Evolutionary conservation across 2,113 vertebrate species (phyloP), one percentile per base, ranked within the genome.

Genomic region (Ptilorrhoa leucosticta): DNA sequence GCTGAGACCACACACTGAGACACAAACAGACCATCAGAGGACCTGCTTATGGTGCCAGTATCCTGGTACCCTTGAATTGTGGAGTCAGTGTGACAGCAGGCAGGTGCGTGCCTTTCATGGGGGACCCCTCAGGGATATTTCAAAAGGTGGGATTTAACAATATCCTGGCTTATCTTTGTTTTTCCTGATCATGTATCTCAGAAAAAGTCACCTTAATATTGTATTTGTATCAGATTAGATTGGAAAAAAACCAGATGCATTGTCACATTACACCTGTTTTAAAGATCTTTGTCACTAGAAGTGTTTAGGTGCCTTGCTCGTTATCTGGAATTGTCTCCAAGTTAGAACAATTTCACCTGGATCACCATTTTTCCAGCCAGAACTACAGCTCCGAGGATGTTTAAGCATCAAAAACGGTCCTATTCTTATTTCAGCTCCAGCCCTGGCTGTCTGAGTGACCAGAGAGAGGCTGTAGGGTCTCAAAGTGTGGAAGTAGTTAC

Each of bases 21-120:
- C 50, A 65, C 20, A 83, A 53, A 64, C 0, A 4, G 63, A 42
- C 27, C 40, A 30, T 20, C 51, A 72, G 19, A 72, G 20, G 33
- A 82, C 3, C 45, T 63, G 12, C 44, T 75, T 26, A 33, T 4
- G 50, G 37, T 6, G 23, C 26, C 27, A 56, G 35, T 28, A 47
- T 60, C 31, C 27, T 57, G 50, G 2, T 42, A 28, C 37, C 18
- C 22, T 8, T 31, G 53, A 11, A 27, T 8, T 13, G 12, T 72
- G 22, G 16, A 37, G 22, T 28, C 18, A 35, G 6, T 22, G 31
- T 31, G 75, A n/a, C 2, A 60, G n/a, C 39, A 65, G 22, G 26
- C 5, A 53, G 7, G 15, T 22, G 2, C 0, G 0, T 47, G 42
- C 4, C 7, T 7, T 86, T 72, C 68, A 56, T 3, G 11, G 12